These are phyloP conservation scores for Rhodophaea formosa DNA, from an alignment of 2,888 invertebrate genomes.

Conservation along the genomic window DNA sequence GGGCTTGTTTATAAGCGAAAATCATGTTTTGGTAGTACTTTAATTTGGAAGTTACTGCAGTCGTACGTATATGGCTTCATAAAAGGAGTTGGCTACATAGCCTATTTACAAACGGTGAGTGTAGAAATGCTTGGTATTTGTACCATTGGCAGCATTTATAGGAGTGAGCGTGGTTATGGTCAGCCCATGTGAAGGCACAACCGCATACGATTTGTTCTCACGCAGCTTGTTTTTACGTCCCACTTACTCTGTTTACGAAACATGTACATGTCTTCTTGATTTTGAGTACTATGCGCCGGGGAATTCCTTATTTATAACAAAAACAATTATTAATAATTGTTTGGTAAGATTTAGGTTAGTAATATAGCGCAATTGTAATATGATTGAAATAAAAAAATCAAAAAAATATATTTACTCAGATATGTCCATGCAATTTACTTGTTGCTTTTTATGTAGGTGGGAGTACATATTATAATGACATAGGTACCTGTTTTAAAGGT, in stretches of 20 bases:
- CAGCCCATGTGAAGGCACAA: constrained; percentile 52
- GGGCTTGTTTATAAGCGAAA: constrained; percentile 10
- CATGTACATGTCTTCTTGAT: constrained; percentile 43
- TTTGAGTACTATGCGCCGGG: constrained; percentile 40
- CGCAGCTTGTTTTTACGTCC: constrained; percentile 58
- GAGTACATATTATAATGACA: neutral
- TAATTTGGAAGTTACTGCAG: neutral
- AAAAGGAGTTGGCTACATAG: constrained; percentile 30
- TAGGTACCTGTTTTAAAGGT: neutral
- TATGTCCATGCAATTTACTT: neutral
- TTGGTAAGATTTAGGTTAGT: neutral
- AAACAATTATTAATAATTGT: too few relatives aligned
- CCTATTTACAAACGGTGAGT: constrained; percentile 50
- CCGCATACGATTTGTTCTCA: constrained; percentile 65
- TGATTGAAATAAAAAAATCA: too few relatives aligned
- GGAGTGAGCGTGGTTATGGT: constrained; percentile 47
- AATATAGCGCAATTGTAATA: too few relatives aligned
- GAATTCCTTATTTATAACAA: constrained; percentile 44
- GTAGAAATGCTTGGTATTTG: constrained; percentile 51
- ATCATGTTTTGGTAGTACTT: neutral
- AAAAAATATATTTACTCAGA: too few relatives aligned
- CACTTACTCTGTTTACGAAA: constrained; percentile 40
- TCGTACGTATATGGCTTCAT: constrained; percentile 10
- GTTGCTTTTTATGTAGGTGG: neutral
- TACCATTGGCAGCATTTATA: constrained; percentile 48